Evolutionary conservation across 2,797 vertebrate species (phyloP).

Genomic region (Alauda arvensis): DNA sequence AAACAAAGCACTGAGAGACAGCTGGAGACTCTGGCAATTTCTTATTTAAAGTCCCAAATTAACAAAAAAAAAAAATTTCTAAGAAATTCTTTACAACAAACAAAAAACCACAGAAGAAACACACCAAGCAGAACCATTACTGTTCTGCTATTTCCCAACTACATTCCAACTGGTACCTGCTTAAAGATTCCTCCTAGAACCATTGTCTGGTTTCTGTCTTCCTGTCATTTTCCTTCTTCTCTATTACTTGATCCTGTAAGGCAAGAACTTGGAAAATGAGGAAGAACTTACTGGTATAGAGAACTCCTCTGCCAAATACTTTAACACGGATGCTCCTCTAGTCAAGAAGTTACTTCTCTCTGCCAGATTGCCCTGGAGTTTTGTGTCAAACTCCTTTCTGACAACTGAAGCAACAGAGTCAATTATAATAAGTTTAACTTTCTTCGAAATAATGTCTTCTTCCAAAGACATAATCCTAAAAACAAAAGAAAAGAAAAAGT

Average conservation of each 20-base stretch:
- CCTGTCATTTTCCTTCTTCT: neutral
- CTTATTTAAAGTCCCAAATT: neutral
- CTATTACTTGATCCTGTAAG: neutral
- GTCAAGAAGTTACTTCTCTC: constrained; percentile 80
- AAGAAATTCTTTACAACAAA: neutral
- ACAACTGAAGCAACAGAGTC: constrained; percentile 85
- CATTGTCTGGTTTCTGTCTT: neutral
- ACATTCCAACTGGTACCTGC: neutral
- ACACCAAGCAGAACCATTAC: neutral
- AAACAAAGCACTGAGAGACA: neutral
- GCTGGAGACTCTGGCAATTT: neutral
- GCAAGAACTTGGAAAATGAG: neutral
- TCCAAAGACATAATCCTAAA: constrained; percentile 79
- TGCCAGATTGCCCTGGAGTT: constrained; percentile 77
- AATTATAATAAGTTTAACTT: constrained; percentile 77
- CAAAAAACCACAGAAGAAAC: neutral
- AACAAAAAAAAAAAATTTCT: neutral
- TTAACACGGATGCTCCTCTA: constrained; percentile 75
- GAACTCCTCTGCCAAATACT: constrained; percentile 83
- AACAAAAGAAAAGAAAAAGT: neutral
- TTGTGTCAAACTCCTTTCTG: constrained; percentile 83
- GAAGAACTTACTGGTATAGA: constrained; percentile 78
- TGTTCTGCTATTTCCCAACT: neutral
- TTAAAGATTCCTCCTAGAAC: neutral
- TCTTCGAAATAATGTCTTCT: constrained; percentile 82